Conservation (phyloP, 1,140 invertebrate genomes). For the Zaprionus taronus region DNA sequence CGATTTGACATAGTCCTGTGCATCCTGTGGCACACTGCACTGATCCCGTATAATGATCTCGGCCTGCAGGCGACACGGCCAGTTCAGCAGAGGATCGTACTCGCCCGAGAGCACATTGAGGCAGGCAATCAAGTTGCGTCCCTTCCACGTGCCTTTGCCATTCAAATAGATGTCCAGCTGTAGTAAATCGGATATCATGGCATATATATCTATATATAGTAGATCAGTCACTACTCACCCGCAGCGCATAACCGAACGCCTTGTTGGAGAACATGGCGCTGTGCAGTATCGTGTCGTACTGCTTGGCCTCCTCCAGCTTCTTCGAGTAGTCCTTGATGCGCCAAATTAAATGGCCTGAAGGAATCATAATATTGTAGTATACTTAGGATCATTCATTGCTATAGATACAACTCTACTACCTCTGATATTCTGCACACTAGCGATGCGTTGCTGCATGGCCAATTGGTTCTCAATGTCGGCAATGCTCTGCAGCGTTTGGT, state of each 20-base stretch:
- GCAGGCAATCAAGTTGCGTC: constrained; percentile 88
- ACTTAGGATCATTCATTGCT: neutral
- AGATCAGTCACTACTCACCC: constrained; percentile 84
- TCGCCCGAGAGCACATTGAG: constrained; percentile 88
- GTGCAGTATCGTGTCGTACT: constrained; percentile 86
- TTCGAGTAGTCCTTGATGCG: constrained; percentile 87
- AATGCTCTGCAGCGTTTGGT: constrained; percentile 74
- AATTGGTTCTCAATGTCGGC: constrained; percentile 77
- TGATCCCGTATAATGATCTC: constrained; percentile 88
- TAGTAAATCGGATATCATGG: constrained; percentile 21
- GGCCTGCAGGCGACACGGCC: constrained; percentile 88
- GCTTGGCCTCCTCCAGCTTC: constrained; percentile 88
- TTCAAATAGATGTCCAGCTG: constrained; percentile 89
- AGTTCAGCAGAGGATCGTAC: constrained; percentile 88
- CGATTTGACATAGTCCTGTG: constrained; percentile 85
- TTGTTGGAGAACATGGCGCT: constrained; percentile 89
- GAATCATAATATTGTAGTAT: neutral
- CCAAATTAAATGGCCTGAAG: constrained; percentile 88
- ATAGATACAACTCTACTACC: constrained; percentile 41
- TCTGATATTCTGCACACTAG: constrained; percentile 70
- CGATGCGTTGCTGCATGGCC: constrained; percentile 73
- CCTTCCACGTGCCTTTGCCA: constrained; percentile 90
- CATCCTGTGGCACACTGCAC: constrained; percentile 84
- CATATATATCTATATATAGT: neutral
- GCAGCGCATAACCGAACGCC: constrained; percentile 89